Conservation (phyloP, 2,113 vertebrate species). For the Orycteropus afer region DNA sequence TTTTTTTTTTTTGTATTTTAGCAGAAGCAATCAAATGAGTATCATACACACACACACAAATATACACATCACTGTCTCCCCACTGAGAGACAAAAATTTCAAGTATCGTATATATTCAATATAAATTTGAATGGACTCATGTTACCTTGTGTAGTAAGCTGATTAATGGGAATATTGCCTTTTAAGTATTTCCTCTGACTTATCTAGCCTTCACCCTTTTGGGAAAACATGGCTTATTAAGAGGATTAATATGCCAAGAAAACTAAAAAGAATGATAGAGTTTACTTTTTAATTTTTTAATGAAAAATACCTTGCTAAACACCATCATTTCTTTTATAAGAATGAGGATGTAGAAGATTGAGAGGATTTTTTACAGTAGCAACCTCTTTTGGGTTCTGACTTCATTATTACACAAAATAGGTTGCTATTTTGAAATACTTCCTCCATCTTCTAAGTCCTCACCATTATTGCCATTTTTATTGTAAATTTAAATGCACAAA, state of each 20-base stretch:
- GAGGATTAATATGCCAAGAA: background rate
- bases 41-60: background rate
- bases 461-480: background rate
- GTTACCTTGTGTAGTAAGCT: background rate
- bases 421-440: too few relatives aligned
- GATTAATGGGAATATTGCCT: background rate
- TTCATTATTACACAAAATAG: background rate
- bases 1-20: background rate
- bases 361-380: background rate
- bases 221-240: background rate
- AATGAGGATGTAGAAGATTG: background rate
- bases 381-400: slow-evolving; percentile 4
- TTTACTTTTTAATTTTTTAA: background rate
- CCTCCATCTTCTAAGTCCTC: too few relatives aligned
- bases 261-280: background rate
- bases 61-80: background rate
- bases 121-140: background rate
- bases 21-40: slow-evolving; percentile 6
- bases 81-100: background rate
- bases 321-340: background rate
- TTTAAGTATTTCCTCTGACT: background rate
- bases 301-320: background rate
- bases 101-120: background rate
- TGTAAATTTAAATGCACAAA: background rate
- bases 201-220: background rate